phyloP scores from a whole-genome alignment of 2,888 invertebrate species.

The Syrphus vitripennis region DNA sequence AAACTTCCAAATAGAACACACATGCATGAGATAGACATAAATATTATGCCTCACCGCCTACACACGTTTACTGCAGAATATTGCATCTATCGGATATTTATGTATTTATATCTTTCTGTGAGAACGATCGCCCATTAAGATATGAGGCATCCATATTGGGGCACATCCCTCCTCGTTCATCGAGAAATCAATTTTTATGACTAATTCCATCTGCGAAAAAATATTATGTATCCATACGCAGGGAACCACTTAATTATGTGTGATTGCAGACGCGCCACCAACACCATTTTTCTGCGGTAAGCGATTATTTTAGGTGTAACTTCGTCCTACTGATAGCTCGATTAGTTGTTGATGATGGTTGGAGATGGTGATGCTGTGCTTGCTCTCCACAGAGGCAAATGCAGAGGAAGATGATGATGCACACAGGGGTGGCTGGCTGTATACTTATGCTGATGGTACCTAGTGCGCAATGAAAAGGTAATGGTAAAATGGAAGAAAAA shows the following conservation, averaged over 20 bases:
- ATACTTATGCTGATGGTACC: background rate
- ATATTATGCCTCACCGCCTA: constrained; percentile 51
- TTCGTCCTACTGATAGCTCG: constrained; percentile 56
- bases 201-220: constrained; percentile 70
- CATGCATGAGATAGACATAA: constrained; percentile 3
- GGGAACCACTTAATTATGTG: constrained; percentile 71
- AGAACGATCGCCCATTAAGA: constrained; percentile 69
- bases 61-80: constrained; percentile 17
- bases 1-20: constrained; percentile 13
- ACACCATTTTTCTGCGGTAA: constrained; percentile 55
- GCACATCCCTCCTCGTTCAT: constrained; percentile 62
- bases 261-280: constrained; percentile 67
- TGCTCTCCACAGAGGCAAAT: constrained; percentile 23
- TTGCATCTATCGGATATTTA: constrained; percentile 43
- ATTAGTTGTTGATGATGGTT: background rate
- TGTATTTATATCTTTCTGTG: constrained; percentile 47
- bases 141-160: constrained; percentile 68
- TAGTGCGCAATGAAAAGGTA: background rate
- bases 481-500: constrained; percentile 10
- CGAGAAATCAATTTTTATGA: constrained; percentile 70
- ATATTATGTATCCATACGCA: constrained; percentile 44
- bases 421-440: background rate
- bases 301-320: constrained; percentile 68
- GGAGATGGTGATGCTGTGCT: background rate
- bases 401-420: constrained; percentile 26